Evolutionary conservation across 1,140 invertebrate species (phyloP).

Genomic region (Drosophila micromelanica): DNA sequence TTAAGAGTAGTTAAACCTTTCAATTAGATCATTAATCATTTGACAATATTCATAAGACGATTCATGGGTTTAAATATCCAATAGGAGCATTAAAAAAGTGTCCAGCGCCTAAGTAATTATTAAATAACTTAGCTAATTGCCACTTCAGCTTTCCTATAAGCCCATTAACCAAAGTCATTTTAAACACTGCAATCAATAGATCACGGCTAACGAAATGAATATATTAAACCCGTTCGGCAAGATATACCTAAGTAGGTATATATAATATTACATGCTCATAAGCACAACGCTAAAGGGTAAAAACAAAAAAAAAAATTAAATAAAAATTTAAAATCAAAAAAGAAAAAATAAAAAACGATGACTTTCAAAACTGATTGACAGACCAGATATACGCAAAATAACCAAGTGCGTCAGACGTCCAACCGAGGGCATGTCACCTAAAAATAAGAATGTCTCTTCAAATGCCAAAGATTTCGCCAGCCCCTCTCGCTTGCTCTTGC

Average conservation of each 20-base stretch:
- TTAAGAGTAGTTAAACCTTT: background rate
- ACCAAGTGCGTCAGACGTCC: slow-evolving; percentile 70
- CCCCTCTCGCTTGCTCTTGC: background rate
- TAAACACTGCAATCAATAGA: slow-evolving; percentile 40
- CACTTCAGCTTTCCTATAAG: slow-evolving; percentile 30
- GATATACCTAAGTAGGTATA: slow-evolving; percentile 17
- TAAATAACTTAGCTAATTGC: slow-evolving; percentile 43
- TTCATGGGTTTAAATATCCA: background rate
- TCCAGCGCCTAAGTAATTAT: slow-evolving; percentile 3
- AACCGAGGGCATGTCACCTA: slow-evolving; percentile 83
- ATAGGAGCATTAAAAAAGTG: background rate
- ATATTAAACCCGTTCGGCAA: slow-evolving; percentile 46
- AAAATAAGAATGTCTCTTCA: slow-evolving; percentile 83
- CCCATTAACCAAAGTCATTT: slow-evolving; percentile 45
- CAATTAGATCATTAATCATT: slow-evolving; percentile 6
- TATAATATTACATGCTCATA: slow-evolving; percentile 10
- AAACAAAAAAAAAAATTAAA: slow-evolving; percentile 28
- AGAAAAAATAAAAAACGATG: slow-evolving; percentile 46
- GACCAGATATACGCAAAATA: slow-evolving; percentile 55
- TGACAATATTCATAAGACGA: background rate
- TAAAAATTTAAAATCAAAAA: slow-evolving; percentile 40
- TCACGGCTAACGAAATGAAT: slow-evolving; percentile 47
- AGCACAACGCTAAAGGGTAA: slow-evolving; percentile 9
- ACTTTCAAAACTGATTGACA: slow-evolving; percentile 79
- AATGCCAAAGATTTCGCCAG: slow-evolving; percentile 74